A percentile compares a stretch with the other conserved stretches of the same genome.
phyloP scores from a whole-genome alignment of 2,113 vertebrate genomes.

The Atractosteus spatula region DNA sequence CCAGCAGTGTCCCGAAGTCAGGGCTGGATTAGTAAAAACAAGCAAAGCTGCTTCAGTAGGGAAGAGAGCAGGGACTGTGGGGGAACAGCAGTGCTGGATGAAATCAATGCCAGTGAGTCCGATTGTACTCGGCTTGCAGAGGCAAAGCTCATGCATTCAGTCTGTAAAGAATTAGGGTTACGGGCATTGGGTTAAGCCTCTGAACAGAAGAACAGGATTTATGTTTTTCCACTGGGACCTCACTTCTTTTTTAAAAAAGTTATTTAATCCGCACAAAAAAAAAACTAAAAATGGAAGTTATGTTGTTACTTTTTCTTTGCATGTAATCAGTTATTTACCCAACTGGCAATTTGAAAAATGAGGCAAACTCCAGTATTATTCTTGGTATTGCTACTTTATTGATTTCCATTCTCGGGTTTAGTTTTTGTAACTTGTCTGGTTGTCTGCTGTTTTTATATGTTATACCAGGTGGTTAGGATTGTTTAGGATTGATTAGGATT shows the following conservation, averaged over 20 bases:
- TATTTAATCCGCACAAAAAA: constrained; percentile 1
- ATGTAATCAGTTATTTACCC: constrained; percentile 9
- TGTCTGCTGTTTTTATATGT: constrained; percentile 19
- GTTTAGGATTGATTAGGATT: too few species aligned
- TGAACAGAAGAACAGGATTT: not conserved
- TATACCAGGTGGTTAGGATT: not conserved
- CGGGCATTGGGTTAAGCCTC: constrained; percentile 8
- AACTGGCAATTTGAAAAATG: constrained; percentile 12
- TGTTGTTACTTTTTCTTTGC: constrained; percentile 12
- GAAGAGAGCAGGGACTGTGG: not conserved
- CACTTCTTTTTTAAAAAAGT: constrained; percentile 11
- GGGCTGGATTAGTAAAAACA: constrained; percentile 12
- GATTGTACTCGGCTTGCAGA: not conserved
- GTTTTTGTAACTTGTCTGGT: constrained; percentile 10
- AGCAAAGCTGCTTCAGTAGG: not conserved
- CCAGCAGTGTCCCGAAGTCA: constrained; percentile 33
- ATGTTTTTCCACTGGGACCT: not conserved
- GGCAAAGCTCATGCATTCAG: not conserved
- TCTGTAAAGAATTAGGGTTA: constrained; percentile 14
- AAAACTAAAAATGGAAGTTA: not conserved
- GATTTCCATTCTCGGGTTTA: constrained; percentile 15
- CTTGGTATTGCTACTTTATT: constrained; percentile 14
- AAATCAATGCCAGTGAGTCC: not conserved
- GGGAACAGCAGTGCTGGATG: not conserved
- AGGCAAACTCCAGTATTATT: constrained; percentile 12